Conservation (phyloP, 2,113 vertebrate species). For the Stomatorhinus ivindoensis region DNA sequence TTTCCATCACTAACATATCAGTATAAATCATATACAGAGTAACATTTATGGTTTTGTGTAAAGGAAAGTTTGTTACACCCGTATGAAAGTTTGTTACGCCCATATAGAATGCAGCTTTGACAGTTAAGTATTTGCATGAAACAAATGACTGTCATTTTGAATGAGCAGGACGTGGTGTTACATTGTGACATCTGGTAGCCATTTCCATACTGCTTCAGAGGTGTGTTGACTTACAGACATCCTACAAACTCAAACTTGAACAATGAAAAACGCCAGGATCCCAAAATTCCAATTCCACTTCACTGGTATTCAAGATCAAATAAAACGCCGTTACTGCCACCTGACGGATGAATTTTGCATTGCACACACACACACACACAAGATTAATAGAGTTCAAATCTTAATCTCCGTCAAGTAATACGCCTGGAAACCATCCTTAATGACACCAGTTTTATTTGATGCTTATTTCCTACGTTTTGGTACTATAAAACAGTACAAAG, state of each 20-base stretch:
- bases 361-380: not conserved
- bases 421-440: not conserved
- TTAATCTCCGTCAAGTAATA: not conserved
- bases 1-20: not conserved
- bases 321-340: not conserved
- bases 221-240: not conserved
- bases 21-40: not conserved
- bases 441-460: conserved; percentile 32
- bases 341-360: not conserved
- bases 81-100: not conserved
- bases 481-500: conserved; percentile 68
- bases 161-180: not conserved
- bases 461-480: conserved; percentile 52
- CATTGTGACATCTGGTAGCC: not conserved
- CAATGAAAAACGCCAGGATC: not conserved
- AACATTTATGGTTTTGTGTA: not conserved
- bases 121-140: conserved; percentile 1
- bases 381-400: not conserved
- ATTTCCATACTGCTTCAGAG: not conserved
- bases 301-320: not conserved
- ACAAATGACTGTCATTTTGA: not conserved
- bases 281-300: not conserved
- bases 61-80: not conserved
- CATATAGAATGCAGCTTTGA: not conserved
- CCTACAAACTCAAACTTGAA: not conserved